phyloP scores from a whole-genome alignment of 1,140 invertebrate species.

The Pomacea maculata region DNA sequence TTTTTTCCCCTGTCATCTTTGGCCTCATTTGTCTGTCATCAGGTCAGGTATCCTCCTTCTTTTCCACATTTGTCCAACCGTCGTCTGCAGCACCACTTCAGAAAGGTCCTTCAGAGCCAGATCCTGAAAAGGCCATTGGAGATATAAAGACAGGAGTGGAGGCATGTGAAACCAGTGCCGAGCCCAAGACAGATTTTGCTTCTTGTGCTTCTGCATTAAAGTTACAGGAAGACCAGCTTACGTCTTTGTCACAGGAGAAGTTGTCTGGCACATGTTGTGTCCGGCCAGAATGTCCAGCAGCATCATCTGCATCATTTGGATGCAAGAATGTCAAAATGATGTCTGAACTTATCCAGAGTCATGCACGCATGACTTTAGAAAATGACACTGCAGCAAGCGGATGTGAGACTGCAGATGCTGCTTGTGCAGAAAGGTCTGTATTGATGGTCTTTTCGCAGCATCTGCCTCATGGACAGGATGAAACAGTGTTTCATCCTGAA shows the following conservation, averaged over 20 bases:
- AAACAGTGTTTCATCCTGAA: no score
- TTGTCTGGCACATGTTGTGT: no score
- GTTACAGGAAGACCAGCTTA: not conserved
- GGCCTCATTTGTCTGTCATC: not conserved
- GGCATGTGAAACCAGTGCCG: not conserved
- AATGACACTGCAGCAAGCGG: no score
- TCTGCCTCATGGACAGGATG: no score
- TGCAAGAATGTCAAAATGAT: no score
- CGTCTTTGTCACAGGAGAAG: not conserved
- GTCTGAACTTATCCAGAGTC: no score
- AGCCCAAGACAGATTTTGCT: not conserved
- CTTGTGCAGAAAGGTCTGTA: no score
- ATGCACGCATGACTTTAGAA: no score
- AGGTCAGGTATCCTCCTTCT: conserved; percentile 16
- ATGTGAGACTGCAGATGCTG: no score
- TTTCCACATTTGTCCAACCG: conserved; percentile 7
- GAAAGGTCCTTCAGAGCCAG: not conserved
- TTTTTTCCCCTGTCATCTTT: not conserved
- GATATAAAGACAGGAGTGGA: not conserved
- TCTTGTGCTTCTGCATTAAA: not conserved
- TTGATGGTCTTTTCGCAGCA: no score
- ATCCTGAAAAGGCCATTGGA: not conserved
- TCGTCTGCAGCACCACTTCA: not conserved
- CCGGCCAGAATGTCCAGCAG: no score
- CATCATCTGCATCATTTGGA: no score